These are phyloP conservation scores for Eurytoma adleriae DNA, from an alignment of 2,888 invertebrate genomes.

Conservation along the genomic window DNA sequence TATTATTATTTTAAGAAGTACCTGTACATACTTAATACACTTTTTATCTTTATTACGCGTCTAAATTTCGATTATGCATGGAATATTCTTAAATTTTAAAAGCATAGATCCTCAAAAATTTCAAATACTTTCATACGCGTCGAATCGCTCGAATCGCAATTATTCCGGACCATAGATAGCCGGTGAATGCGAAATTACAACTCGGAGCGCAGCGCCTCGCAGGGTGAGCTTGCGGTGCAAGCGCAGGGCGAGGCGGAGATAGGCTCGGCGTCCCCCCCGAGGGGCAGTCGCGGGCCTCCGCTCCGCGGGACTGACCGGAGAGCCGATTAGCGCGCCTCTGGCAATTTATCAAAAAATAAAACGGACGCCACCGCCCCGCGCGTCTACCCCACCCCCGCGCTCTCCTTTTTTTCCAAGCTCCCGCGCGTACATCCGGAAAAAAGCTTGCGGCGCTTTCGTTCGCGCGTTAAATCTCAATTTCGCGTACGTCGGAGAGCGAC, in stretches of 20 bases:
- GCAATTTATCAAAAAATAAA: constrained; percentile 42
- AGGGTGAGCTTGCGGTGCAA: background rate
- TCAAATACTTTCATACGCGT: too few species aligned
- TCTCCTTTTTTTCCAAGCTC: background rate
- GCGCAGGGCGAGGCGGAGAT: background rate
- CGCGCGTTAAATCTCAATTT: constrained; percentile 33
- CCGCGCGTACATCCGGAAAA: constrained; percentile 16
- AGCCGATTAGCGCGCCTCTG: constrained; percentile 26
- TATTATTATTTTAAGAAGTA: too few species aligned
- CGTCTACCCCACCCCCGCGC: background rate
- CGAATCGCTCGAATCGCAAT: too few species aligned
- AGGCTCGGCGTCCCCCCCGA: background rate
- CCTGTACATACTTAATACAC: too few species aligned
- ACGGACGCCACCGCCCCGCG: background rate
- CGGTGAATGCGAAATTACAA: too few species aligned
- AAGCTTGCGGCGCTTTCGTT: constrained; percentile 13
- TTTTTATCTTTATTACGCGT: too few species aligned
- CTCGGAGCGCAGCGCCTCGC: too few species aligned
- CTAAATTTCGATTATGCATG: too few species aligned
- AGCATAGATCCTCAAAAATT: too few species aligned
- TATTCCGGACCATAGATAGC: too few species aligned
- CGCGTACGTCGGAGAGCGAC: background rate
- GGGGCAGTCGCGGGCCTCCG: constrained; percentile 8
- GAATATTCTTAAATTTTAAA: too few species aligned
- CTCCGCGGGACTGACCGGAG: background rate